Conservation (phyloP, 2,797 vertebrate species). For the Octomys mimax region DNA sequence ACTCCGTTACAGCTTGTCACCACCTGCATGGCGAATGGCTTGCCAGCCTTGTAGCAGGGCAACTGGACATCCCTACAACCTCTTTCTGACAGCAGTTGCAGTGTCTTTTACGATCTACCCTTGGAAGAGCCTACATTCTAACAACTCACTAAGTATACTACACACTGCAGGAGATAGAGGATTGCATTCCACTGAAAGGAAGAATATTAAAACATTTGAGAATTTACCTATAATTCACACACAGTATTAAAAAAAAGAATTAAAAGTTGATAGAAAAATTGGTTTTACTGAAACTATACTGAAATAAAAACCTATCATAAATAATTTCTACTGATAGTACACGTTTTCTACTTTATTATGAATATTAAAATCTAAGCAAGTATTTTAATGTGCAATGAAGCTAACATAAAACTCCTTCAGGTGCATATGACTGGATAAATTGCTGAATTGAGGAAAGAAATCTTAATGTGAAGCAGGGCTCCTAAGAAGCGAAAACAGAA, state of each 20-base stretch:
- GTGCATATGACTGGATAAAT: not conserved
- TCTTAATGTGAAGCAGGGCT: not conserved
- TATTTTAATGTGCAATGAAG: not conserved
- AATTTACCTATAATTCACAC: not conserved
- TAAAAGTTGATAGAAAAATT: conserved; percentile 30
- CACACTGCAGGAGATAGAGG: not conserved
- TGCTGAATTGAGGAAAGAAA: not conserved
- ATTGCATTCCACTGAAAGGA: not conserved
- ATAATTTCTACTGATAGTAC: not conserved
- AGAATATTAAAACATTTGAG: not conserved
- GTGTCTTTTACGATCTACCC: not conserved
- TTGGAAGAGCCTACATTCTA: not conserved
- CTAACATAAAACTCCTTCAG: not conserved
- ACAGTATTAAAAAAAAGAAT: not conserved
- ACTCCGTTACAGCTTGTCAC: not conserved
- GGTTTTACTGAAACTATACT: conserved; percentile 29
- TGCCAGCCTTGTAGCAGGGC: not conserved
- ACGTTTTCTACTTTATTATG: conserved; percentile 11
- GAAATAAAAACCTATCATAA: conserved; percentile 10
- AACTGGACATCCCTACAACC: not conserved
- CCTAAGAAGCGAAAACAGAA: not conserved
- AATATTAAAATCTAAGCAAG: conserved; percentile 23
- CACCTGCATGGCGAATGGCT: not conserved
- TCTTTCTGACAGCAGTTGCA: not conserved
- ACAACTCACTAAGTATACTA: not conserved